Percentiles rank a stretch among this genome's conserved stretches.
Conservation (phyloP, 2,888 invertebrate species). For the Tenthredo amoena region DNA sequence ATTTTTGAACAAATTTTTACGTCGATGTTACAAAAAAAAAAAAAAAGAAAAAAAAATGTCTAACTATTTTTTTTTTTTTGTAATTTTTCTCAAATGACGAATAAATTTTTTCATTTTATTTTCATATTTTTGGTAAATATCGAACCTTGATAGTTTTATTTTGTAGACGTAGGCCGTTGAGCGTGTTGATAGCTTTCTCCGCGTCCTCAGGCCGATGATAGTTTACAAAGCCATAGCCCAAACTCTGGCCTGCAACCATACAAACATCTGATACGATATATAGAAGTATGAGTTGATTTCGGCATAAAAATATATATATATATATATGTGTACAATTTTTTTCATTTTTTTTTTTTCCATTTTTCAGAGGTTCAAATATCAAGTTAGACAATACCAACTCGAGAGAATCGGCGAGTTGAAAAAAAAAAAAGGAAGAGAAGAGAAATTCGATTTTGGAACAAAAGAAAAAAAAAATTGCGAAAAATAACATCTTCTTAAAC, state of each 20-base stretch:
- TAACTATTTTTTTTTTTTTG: neutral
- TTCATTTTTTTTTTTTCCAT: neutral
- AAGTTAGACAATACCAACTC: neutral
- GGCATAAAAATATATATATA: conserved; percentile 25
- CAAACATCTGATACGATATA: conserved; percentile 52
- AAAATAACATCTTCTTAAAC: no score
- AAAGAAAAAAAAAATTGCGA: neutral
- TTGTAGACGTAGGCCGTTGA: conserved; percentile 98
- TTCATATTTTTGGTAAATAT: neutral
- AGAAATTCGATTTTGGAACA: neutral
- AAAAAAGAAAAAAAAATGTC: neutral
- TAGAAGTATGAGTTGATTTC: conserved; percentile 52
- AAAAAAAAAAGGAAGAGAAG: neutral
- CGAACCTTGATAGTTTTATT: conserved; percentile 99
- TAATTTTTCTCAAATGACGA: no score
- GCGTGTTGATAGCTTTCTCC: conserved; percentile 98
- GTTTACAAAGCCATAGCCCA: conserved; percentile 99
- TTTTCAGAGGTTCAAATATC: neutral
- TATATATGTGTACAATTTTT: neutral
- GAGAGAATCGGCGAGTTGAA: neutral
- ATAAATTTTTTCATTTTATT: neutral
- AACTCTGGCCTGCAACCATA: conserved; percentile 90
- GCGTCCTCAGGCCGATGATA: conserved; percentile 99
- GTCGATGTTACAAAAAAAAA: neutral
- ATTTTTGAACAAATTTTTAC: no score